Conservation (phyloP, 2,888 invertebrate species). For the Stenotaenia linearis region DNA sequence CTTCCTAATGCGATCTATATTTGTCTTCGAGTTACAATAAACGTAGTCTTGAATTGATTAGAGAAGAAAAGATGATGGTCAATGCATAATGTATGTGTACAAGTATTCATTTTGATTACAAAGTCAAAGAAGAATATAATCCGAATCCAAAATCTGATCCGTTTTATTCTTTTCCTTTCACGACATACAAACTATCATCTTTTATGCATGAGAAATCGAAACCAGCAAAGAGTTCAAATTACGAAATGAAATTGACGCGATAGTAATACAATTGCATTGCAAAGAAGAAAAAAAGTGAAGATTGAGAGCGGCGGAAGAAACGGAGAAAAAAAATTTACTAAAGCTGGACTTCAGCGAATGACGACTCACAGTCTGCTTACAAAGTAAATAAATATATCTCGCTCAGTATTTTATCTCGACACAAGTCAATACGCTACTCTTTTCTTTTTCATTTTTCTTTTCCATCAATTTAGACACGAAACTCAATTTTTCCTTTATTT, state of each 20-base stretch:
- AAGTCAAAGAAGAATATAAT: neutral
- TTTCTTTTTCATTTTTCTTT: neutral
- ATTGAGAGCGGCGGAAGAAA: neutral
- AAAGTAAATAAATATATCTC: constrained; percentile 7
- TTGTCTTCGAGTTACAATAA: neutral
- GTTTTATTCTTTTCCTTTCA: neutral
- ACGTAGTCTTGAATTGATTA: neutral
- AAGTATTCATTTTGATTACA: neutral
- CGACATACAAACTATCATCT: neutral
- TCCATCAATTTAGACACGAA: neutral
- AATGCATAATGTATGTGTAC: constrained; percentile 14
- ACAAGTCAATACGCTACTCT: neutral
- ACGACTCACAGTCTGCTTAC: neutral
- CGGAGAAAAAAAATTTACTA: neutral
- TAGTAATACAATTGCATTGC: neutral
- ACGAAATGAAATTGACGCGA: neutral
- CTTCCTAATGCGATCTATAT: no score
- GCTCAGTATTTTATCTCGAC: neutral
- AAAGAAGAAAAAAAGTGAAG: neutral
- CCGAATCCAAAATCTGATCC: constrained; percentile 10
- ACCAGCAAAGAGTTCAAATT: neutral
- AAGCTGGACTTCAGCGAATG: neutral
- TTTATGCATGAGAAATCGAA: constrained; percentile 16
- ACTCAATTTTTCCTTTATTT: constrained; percentile 7
- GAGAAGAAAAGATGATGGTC: neutral